Conservation (phyloP, 2,888 invertebrate species). For the Phortica magna region DNA sequence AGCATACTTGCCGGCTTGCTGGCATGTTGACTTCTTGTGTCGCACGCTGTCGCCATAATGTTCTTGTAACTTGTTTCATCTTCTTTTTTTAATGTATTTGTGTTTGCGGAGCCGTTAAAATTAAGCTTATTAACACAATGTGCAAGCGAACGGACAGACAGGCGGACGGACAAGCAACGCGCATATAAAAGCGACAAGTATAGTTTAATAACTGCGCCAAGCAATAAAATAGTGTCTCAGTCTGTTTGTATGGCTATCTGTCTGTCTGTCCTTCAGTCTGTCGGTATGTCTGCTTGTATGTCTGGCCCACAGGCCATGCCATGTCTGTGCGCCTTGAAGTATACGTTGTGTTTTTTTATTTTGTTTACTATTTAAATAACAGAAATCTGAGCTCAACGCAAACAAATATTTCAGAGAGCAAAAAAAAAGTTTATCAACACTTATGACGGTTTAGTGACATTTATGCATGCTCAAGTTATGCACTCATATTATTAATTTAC, state of each 20-base stretch:
- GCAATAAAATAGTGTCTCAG: constrained; percentile 1
- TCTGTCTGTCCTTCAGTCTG: background rate
- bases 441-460: no score
- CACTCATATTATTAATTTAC: no score
- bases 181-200: constrained; percentile 4
- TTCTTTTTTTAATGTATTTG: background rate
- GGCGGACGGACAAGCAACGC: background rate
- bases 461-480: no score
- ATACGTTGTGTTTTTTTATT: background rate
- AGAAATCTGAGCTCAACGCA: background rate
- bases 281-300: background rate
- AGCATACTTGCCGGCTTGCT: constrained; percentile 15
- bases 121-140: constrained; percentile 25
- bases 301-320: no score
- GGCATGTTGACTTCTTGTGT: background rate
- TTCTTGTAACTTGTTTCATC: background rate
- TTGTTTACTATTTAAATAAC: background rate
- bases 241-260: background rate
- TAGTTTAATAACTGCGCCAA: constrained; percentile 23
- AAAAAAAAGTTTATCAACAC: background rate
- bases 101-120: constrained; percentile 1
- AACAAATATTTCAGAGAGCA: background rate
- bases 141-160: no score
- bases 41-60: background rate
- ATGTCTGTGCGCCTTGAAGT: background rate